Conservation (phyloP, 53 echinoderm and acorn worm genomes). For the Henricia sp. region DNA sequence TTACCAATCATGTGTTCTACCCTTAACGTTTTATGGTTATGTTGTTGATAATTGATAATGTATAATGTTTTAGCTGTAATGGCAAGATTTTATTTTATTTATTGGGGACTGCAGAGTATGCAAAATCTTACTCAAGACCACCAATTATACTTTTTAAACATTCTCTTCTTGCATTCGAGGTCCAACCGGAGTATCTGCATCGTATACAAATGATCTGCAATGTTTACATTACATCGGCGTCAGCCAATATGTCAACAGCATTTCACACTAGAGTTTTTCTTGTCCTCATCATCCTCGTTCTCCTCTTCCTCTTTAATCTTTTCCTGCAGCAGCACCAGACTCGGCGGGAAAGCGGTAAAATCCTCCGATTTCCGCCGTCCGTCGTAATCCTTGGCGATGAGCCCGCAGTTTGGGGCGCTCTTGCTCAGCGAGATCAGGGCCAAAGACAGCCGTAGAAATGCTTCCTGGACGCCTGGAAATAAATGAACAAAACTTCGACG, state of each 20-base stretch:
- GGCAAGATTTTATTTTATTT: too few species aligned
- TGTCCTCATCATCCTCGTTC: conserved; percentile 23
- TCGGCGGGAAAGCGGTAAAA: conserved; percentile 80
- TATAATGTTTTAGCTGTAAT: too few species aligned
- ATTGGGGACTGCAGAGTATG: too few species aligned
- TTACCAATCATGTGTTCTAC: too few species aligned
- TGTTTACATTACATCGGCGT: too few species aligned
- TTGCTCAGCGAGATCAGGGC: conserved; percentile 89
- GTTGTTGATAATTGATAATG: too few species aligned
- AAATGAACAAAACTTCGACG: not conserved
- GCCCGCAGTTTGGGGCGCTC: conserved; percentile 81
- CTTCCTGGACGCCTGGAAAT: conserved; percentile 80
- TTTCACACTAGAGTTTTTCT: not conserved
- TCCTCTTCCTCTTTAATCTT: conserved; percentile 54
- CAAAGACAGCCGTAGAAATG: conserved; percentile 83
- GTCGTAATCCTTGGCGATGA: conserved; percentile 81
- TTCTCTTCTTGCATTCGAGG: too few species aligned
- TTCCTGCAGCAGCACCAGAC: conserved; percentile 64
- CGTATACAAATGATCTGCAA: too few species aligned
- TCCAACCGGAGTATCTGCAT: too few species aligned
- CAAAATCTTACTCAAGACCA: too few species aligned
- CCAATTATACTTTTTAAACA: too few species aligned
- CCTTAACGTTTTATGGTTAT: too few species aligned
- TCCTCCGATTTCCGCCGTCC: conserved; percentile 78
- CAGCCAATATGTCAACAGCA: conserved; percentile 51